Conservation (phyloP, 2,113 vertebrate genomes). For the Nyctibius bracteatus region DNA sequence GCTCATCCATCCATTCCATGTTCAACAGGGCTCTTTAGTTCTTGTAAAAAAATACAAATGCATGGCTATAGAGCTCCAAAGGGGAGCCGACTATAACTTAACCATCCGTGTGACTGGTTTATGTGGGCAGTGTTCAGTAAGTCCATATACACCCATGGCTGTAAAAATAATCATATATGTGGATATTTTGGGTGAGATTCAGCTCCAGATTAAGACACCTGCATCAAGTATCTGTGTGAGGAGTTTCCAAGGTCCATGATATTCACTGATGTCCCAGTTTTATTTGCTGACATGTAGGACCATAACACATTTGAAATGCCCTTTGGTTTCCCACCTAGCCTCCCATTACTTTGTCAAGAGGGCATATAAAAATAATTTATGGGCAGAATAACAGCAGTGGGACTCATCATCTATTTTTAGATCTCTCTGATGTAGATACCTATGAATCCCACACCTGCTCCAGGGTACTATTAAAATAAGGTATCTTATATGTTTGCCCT, state of each 20-base stretch:
- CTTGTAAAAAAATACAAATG: background rate
- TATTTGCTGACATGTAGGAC: background rate
- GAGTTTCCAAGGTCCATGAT: background rate
- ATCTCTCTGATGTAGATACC: background rate
- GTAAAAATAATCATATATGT: background rate
- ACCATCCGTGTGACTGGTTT: background rate
- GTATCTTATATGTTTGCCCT: background rate
- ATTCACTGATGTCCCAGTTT: background rate
- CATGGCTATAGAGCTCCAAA: background rate
- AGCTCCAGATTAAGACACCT: background rate
- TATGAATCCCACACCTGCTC: background rate
- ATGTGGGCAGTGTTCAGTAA: background rate
- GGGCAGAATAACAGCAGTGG: background rate
- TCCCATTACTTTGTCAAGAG: background rate
- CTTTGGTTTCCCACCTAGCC: background rate
- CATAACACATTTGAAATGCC: background rate
- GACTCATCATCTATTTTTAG: background rate
- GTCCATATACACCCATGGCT: background rate
- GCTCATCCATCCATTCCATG: background rate
- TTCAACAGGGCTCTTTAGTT: background rate
- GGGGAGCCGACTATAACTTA: background rate
- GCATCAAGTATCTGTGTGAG: background rate
- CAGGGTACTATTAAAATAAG: background rate
- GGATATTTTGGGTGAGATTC: background rate
- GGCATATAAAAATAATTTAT: background rate